Evolutionary conservation across 2,888 invertebrate species (phyloP).

Genomic region (Orthosia gothica): DNA sequence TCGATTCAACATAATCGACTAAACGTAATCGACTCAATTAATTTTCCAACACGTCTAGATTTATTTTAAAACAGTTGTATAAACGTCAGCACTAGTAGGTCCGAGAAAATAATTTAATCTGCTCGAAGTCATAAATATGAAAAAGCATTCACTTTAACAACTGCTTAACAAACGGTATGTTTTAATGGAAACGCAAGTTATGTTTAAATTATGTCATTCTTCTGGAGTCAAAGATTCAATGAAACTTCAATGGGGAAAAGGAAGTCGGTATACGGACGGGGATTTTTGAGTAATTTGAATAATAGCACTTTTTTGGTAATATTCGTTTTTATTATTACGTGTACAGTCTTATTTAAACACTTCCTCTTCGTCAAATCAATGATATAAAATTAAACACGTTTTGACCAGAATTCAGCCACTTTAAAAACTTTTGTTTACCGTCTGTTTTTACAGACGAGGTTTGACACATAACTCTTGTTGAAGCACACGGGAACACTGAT

Average conservation of each 20-base stretch:
- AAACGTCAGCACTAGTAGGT: slow-evolving; percentile 74
- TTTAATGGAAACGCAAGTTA: slow-evolving; percentile 15
- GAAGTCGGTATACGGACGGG: too few relatives aligned
- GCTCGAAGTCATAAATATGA: slow-evolving; percentile 79
- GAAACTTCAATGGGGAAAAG: background rate
- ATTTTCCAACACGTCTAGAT: slow-evolving; percentile 64
- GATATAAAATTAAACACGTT: too few relatives aligned
- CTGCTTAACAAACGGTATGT: slow-evolving; percentile 60
- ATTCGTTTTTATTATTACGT: background rate
- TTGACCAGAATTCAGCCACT: too few relatives aligned
- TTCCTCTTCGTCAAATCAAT: too few relatives aligned
- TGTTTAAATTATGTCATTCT: slow-evolving; percentile 15
- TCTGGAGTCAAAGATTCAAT: slow-evolving; percentile 5
- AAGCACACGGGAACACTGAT: too few relatives aligned
- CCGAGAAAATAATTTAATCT: slow-evolving; percentile 81
- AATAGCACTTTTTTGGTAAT: background rate
- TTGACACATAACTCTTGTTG: too few relatives aligned
- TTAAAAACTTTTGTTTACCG: too few relatives aligned
- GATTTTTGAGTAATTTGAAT: background rate
- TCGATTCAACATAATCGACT: slow-evolving; percentile 49
- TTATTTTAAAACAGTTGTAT: slow-evolving; percentile 79
- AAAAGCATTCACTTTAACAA: slow-evolving; percentile 77
- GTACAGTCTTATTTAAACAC: background rate
- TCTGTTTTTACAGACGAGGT: background rate
- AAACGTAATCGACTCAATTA: slow-evolving; percentile 44